Evolutionary conservation across 2,113 vertebrate species (phyloP).

Genomic region (Chiloscyllium plagiosum): DNA sequence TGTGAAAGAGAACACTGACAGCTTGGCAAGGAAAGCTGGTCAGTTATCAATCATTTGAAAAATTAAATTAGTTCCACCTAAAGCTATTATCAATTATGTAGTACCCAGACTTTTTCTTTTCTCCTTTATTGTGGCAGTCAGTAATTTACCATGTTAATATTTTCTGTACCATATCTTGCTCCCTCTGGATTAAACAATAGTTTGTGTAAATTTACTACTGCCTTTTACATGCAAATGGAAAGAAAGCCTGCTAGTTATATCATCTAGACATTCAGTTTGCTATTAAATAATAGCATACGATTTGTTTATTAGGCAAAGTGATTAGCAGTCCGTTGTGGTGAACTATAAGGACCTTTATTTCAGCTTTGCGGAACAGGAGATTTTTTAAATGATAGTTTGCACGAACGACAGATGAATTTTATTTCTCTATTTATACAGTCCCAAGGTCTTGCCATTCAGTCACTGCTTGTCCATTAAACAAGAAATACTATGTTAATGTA

Average conservation of each 20-base stretch:
- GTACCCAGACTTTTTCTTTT: conserved; percentile 8
- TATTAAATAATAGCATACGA: conserved; percentile 19
- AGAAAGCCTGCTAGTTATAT: conserved; percentile 25
- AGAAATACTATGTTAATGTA: conserved; percentile 84
- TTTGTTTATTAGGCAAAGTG: conserved; percentile 27
- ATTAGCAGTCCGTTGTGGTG: conserved; percentile 31
- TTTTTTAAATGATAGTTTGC: background rate
- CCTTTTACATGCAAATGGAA: conserved; percentile 21
- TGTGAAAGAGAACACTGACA: background rate
- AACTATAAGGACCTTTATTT: background rate
- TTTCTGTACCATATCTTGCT: conserved; percentile 29
- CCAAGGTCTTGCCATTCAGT: conserved; percentile 68
- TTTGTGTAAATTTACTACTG: conserved; percentile 33
- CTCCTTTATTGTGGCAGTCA: conserved; percentile 23
- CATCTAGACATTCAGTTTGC: conserved; percentile 5
- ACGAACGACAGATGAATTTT: conserved; percentile 5
- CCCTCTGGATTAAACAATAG: conserved; percentile 35
- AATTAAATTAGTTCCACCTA: conserved; percentile 33
- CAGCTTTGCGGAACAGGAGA: background rate
- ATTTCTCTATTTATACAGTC: background rate
- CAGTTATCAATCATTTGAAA: conserved; percentile 30
- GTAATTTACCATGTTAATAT: conserved; percentile 32
- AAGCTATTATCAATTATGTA: conserved; percentile 37
- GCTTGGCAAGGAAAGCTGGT: background rate
- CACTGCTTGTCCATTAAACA: conserved; percentile 81